Evolutionary conservation across 2,888 invertebrate genomes (phyloP), one percentile per base, ranked within the genome.

Genomic region (Himalopsyche tibetana): DNA sequence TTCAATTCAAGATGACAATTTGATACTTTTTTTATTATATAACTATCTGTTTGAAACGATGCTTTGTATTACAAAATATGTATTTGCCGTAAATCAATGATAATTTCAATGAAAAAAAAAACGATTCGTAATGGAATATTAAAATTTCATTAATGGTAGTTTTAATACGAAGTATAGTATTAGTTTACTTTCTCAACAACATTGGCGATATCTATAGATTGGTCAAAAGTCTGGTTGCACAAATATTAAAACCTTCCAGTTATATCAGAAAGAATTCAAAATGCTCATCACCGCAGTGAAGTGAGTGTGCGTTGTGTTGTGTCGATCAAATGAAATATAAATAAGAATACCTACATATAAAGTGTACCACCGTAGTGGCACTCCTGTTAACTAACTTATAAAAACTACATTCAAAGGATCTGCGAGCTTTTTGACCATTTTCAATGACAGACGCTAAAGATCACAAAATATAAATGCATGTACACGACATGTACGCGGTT

Each of bases 171-270:
- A 80, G 36, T 80, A 38, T 45, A 45, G 28, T 82, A 45, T 45
- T n/a, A 28, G 38, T 55, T 82, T 38, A 80, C 28, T 86, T 84
- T 86, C 85, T 82, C 84, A 83, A 86, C 84, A 88, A 85, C 84
- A 82, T 83, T 85, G 51, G 87, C 42, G 86, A 84, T 84, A 87
- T 74, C 86, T 82, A 86, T 45, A 87, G 63, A 86, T 88, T 87
- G 88, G 87, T 87, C 87, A 85, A 84, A 87, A 86, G 80, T 80
- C 56, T 82, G 87, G 88, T 88, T 88, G 88, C 87, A 88, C 86
- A 88, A 88, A 88, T 88, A 87, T 87, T 87, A 86, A 87, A 84
- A 87, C 82, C 82, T 85, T 84, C 88, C 79, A 69, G 74, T 36
- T 36, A 74, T 12, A 9, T 36, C 74, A 74, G 28, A 74, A 74